Evolutionary conservation across 2,888 invertebrate genomes (phyloP).

Genomic region (Ernsta delagoae): DNA sequence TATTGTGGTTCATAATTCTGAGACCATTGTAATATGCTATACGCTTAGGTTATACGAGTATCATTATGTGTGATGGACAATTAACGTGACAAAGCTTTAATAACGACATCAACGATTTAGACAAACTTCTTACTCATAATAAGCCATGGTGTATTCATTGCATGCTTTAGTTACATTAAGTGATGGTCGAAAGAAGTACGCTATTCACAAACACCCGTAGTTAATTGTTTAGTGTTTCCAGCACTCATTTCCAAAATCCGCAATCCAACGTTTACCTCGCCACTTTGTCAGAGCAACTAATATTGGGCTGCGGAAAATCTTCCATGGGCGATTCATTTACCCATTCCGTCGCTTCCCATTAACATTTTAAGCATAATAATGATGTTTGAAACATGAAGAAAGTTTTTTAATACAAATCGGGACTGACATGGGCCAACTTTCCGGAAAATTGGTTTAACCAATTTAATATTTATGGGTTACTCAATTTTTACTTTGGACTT

Average conservation of each 20-base stretch:
- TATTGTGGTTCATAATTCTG: too few species aligned
- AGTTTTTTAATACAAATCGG: conserved; percentile 28
- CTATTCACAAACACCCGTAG: conserved; percentile 24
- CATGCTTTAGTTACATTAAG: conserved; percentile 20
- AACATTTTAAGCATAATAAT: conserved; percentile 32
- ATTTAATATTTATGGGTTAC: conserved; percentile 29
- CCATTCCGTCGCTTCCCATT: conserved; percentile 21
- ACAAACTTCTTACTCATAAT: background rate
- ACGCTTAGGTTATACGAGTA: too few species aligned
- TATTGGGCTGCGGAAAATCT: conserved; percentile 26
- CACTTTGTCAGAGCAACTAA: conserved; percentile 29
- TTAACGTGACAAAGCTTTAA: background rate
- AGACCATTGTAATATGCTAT: too few species aligned
- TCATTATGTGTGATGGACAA: background rate
- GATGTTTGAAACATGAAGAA: conserved; percentile 27
- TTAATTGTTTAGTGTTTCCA: conserved; percentile 22
- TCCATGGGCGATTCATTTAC: conserved; percentile 28
- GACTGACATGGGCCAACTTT: conserved; percentile 27
- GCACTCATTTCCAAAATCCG: conserved; percentile 23
- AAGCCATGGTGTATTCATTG: conserved; percentile 9
- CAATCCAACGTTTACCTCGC: conserved; percentile 23
- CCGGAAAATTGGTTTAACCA: conserved; percentile 15
- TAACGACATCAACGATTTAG: background rate
- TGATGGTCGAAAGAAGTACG: conserved; percentile 14
- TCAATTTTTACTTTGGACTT: conserved; percentile 19